Conservation (phyloP, 2,113 vertebrate genomes). For the Marmota monax region DNA sequence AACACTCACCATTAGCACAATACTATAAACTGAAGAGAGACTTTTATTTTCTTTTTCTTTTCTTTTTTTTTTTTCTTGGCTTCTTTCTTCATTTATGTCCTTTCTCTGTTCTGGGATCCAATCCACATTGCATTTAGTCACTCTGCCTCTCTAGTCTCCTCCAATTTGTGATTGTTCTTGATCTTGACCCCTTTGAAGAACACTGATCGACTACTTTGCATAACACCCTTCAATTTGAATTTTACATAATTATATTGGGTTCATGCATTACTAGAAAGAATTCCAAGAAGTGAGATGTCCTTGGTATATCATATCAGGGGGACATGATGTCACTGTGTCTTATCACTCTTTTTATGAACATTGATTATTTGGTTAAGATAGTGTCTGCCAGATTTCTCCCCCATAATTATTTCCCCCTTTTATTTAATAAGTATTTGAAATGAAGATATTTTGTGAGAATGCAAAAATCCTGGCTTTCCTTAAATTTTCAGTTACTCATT, state of each 20-base stretch:
- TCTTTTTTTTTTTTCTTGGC: neutral
- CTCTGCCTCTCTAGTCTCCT: neutral
- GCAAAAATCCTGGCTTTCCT: neutral
- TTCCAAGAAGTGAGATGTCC: neutral
- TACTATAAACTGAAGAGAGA: neutral
- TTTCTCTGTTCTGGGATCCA: neutral
- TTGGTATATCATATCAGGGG: neutral
- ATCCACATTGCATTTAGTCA: neutral
- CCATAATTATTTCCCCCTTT: neutral
- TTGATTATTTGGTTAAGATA: neutral
- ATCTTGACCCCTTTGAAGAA: neutral
- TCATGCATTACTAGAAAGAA: neutral
- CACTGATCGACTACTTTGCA: neutral
- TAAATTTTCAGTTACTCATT: neutral
- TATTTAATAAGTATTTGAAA: conserved; percentile 7
- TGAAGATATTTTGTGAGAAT: neutral
- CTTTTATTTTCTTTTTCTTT: neutral
- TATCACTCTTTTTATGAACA: neutral
- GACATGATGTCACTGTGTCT: neutral
- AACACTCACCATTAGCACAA: neutral
- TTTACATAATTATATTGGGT: neutral
- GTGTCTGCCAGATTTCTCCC: neutral
- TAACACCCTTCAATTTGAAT: neutral
- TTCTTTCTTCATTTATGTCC: neutral
- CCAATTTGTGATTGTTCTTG: neutral